Percentiles rank a stretch among this genome's conserved stretches.
Conservation (phyloP, 2,888 invertebrate species). For the Drosophila nr. medialis region DNA sequence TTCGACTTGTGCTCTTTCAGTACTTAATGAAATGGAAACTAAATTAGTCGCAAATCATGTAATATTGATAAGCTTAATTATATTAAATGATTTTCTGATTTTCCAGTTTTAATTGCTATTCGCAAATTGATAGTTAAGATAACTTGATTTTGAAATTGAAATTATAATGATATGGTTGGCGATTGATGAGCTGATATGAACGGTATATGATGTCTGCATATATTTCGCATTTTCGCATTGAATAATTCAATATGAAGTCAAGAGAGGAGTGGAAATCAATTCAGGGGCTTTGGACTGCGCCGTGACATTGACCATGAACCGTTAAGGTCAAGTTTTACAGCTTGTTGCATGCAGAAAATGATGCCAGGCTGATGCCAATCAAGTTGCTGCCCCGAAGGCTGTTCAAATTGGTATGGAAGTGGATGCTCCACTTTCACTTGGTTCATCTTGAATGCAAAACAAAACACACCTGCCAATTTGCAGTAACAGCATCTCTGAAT, state of each 20-base stretch:
- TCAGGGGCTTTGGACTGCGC: constrained; percentile 6
- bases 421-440: constrained; percentile 2
- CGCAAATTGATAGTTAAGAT: not conserved
- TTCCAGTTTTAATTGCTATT: not conserved
- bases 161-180: not conserved
- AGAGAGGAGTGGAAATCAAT: not conserved
- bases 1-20: not conserved
- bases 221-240: not conserved
- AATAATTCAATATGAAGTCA: not conserved
- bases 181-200: not conserved
- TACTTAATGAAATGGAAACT: not conserved
- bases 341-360: constrained; percentile 63
- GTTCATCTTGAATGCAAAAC: constrained; percentile 42
- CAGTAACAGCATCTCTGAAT: constrained; percentile 35
- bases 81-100: not conserved
- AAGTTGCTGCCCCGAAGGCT: constrained; percentile 26
- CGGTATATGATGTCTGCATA: not conserved
- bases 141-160: not conserved
- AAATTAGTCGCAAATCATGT: not conserved
- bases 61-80: not conserved
- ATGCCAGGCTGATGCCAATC: constrained; percentile 31
- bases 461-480: constrained; percentile 55
- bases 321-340: constrained; percentile 62
- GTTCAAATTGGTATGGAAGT: not conserved
- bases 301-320: constrained; percentile 64